A percentile compares a stretch with the other conserved stretches of the same genome.
Conservation (phyloP, 2,797 vertebrate genomes). For the Myotis planiceps region DNA sequence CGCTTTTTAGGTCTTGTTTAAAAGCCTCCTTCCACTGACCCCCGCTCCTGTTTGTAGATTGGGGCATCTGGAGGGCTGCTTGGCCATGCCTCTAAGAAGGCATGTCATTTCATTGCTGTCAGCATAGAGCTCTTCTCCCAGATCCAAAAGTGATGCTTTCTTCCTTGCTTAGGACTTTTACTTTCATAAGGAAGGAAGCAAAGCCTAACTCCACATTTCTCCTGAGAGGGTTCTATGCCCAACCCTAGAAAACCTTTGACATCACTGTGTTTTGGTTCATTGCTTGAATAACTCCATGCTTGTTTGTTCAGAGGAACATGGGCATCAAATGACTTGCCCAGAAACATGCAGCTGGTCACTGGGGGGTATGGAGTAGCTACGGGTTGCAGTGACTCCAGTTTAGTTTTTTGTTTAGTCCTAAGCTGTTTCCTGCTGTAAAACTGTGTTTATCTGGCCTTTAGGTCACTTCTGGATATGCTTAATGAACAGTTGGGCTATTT, state of each 20-base stretch:
- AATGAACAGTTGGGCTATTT: background rate
- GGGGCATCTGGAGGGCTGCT: background rate
- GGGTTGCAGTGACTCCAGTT: background rate
- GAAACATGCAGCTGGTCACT: background rate
- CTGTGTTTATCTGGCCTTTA: constrained; percentile 40
- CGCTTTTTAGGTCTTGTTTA: background rate
- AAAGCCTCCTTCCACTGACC: background rate
- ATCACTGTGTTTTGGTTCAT: background rate
- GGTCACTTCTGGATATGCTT: background rate
- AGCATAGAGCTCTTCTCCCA: background rate
- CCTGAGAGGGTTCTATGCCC: background rate
- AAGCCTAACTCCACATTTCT: background rate
- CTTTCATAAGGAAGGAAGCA: background rate
- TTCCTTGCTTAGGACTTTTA: background rate
- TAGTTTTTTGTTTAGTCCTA: background rate
- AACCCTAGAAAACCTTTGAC: background rate
- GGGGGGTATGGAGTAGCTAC: background rate
- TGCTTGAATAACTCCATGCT: background rate
- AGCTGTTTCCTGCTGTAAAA: background rate
- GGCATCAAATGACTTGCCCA: background rate
- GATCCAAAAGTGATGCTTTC: background rate
- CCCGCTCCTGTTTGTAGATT: background rate
- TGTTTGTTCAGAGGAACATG: background rate
- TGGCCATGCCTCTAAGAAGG: background rate
- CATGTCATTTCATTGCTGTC: background rate